Percentiles rank a stretch among this genome's conserved stretches.
Evolutionary conservation across 2,113 vertebrate genomes (phyloP).

Genomic region (Redunca redunca): DNA sequence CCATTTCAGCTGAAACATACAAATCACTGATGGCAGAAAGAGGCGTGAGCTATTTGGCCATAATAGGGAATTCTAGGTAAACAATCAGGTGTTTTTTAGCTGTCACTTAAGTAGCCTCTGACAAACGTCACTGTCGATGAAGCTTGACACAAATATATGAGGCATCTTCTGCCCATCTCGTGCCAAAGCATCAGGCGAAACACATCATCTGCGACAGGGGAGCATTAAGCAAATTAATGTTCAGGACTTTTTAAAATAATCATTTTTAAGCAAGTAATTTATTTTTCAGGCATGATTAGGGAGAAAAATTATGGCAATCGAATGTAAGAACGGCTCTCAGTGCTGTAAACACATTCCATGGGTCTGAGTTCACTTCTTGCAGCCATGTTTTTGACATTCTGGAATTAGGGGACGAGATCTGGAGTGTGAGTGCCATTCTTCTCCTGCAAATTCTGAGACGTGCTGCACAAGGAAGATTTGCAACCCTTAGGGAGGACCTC

Average conservation of each 20-base stretch:
- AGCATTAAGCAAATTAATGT: constrained; percentile 80
- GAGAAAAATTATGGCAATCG: constrained; percentile 73
- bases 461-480: background rate
- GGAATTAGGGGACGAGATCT: background rate
- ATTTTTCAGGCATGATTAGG: constrained; percentile 52
- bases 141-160: constrained; percentile 77
- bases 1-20: constrained; percentile 37
- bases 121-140: constrained; percentile 72
- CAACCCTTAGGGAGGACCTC: background rate
- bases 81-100: constrained; percentile 70
- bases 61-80: constrained; percentile 69
- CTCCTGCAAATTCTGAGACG: background rate
- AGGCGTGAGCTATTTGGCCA: constrained; percentile 1
- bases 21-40: constrained; percentile 65
- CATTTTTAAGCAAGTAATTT: constrained; percentile 53
- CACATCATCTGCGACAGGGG: constrained; percentile 62
- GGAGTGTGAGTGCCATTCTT: background rate
- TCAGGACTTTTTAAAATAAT: constrained; percentile 57
- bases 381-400: background rate
- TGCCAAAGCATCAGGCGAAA: constrained; percentile 74
- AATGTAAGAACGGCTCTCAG: background rate
- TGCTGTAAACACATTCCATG: background rate
- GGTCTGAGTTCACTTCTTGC: background rate
- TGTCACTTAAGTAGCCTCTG: constrained; percentile 74
- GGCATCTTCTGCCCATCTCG: constrained; percentile 58